A percentile compares a stretch with the other conserved stretches of the same genome.
phyloP scores from a whole-genome alignment of 2,888 invertebrate genomes.

The Trimorus sp. region DNA sequence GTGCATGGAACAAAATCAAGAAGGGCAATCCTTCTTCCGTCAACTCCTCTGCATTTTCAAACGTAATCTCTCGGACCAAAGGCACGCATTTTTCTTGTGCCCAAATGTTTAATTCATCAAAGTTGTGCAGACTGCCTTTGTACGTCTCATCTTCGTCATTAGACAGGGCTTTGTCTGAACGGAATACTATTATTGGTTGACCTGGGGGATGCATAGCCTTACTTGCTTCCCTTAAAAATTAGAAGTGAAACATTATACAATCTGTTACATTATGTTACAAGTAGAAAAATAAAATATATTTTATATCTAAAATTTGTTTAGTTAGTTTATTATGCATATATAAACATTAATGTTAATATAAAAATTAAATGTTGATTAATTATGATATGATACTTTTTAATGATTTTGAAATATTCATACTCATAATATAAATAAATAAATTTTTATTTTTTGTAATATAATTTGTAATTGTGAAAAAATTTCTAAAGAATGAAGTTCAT shows the following conservation, averaged over 20 bases:
- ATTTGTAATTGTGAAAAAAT: no score
- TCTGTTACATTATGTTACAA: no score
- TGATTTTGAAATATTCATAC: no score
- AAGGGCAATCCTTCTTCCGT: constrained; percentile 99
- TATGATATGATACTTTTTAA: no score
- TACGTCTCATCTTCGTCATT: constrained; percentile 93
- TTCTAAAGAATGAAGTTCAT: no score
- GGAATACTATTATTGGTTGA: constrained; percentile 91
- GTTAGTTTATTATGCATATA: no score
- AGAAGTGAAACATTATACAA: neutral
- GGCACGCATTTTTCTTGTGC: constrained; percentile 96
- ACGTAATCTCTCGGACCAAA: constrained; percentile 98
- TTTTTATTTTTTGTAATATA: no score
- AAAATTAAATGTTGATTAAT: no score
- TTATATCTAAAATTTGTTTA: no score
- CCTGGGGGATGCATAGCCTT: constrained; percentile 92
- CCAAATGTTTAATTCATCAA: constrained; percentile 95
- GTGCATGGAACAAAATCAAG: constrained; percentile 96
- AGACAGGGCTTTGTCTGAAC: constrained; percentile 90
- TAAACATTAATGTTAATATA: no score
- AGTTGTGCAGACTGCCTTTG: constrained; percentile 87
- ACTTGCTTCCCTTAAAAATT: constrained; percentile 84
- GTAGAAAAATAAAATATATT: no score
- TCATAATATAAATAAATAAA: no score
- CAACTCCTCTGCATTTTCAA: constrained; percentile 99